Evolutionary conservation across 2,888 invertebrate species (phyloP).

Genomic region (Apotomis turbidana): DNA sequence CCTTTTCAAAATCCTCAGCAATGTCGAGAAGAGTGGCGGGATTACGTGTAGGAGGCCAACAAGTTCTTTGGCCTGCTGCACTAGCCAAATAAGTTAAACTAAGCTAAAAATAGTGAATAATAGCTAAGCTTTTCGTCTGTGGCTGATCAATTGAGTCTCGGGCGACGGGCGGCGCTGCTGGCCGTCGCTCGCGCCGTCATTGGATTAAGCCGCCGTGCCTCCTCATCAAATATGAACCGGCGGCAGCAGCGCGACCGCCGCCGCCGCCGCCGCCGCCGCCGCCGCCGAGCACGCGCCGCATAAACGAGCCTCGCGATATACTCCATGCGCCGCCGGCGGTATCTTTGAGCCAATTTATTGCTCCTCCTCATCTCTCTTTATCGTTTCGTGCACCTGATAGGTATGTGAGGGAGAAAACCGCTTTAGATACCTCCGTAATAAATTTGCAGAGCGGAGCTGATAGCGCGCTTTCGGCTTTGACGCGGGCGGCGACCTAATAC

Average conservation of each 20-base stretch:
- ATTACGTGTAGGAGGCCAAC: too few species aligned
- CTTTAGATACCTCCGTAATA: slow-evolving; percentile 25
- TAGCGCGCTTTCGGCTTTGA: slow-evolving; percentile 2
- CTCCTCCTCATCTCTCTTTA: background rate
- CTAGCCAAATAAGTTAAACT: too few species aligned
- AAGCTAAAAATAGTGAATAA: background rate
- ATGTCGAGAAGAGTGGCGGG: too few species aligned
- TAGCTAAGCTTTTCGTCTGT: background rate
- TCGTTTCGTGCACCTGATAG: slow-evolving; percentile 13
- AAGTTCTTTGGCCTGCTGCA: too few species aligned
- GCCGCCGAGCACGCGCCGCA: slow-evolving; percentile 2
- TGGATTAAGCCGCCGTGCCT: slow-evolving; percentile 13
- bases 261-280: background rate
- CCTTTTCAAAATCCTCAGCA: too few species aligned
- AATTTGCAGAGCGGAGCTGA: slow-evolving; percentile 18
- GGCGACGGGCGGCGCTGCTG: slow-evolving; percentile 1
- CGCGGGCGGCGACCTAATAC: slow-evolving; percentile 8
- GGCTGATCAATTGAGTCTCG: background rate
- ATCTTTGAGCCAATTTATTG: slow-evolving; percentile 24
- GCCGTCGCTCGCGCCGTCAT: background rate
- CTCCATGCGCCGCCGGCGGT: background rate
- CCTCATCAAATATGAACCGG: slow-evolving; percentile 24
- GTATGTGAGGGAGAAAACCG: slow-evolving; percentile 18
- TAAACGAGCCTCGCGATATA: background rate
- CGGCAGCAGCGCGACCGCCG: background rate